Base-by-base conservation (phyloP, 1,140 invertebrate species). In the Papilio xuthus region DNA sequence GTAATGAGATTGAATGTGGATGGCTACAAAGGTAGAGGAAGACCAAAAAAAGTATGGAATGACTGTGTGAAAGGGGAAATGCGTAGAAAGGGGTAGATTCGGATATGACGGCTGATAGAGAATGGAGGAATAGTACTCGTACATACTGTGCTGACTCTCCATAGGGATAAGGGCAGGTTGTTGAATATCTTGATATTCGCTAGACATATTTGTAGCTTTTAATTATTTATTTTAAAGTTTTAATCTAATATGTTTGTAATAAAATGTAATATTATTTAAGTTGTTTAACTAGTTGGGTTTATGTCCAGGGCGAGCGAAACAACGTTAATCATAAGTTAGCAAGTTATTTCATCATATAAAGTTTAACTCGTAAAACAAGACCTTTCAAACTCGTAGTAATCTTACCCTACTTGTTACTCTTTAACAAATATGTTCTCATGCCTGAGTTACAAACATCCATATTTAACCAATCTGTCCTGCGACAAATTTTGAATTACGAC, bases 311-410 rank as follows among this genome's bases (percentile, higher is more conserved):
- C 47, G 23, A 56, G 72, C 72, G 72, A 75, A 75, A 75, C 44
- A 75, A 75, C 72, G 44, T 75, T 75, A 75, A 75, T 75, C 72
- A 74, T 74, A 74, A 74, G 42, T 74, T 74, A 47, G 13, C 41
- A 74, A 74, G 72, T 74, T 74, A 74, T 50, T 47, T 74, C 72
- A 47, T 74, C 72, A 44, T 47, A 74, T 50, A 74, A 74, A 74
- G 44, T 50, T 74, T 28, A 53, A 74, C 72, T 74, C 72, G 44
- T 74, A 74, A 74, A 74, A 74, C 44, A 74, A 50, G 72, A 74
- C 72, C 72, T 74, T 74, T 60, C 56, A 50, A 74, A 74, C 23
- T 75, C 28, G 23, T 74, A 74, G 72, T 50, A 74, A 74, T 74
- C 44, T 74, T 74, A 74, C 44, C 44, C 72, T 42, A 42, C 71